Conservation (phyloP, 2,888 invertebrate genomes). For the Gortyna flavago region DNA sequence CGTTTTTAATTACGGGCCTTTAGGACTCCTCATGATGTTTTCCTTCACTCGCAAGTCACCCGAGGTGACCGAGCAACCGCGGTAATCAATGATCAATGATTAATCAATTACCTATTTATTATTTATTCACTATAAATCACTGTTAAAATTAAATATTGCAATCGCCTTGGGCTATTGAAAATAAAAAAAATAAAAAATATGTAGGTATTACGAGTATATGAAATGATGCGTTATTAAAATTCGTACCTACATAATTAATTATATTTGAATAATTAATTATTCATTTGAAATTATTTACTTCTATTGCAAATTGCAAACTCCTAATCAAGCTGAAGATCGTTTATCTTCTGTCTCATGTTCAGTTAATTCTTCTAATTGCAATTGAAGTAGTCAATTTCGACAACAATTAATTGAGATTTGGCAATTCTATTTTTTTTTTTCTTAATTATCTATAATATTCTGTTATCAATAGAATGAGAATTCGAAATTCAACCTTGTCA, state of each 20-base stretch:
- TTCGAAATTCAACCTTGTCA: constrained; percentile 34
- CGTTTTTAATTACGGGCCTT: not conserved
- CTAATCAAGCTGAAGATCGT: not conserved
- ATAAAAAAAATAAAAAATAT: too few species aligned
- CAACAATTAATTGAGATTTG: not conserved
- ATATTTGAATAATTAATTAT: constrained; percentile 9
- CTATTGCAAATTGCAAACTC: constrained; percentile 9
- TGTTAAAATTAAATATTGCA: constrained; percentile 17
- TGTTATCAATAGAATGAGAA: constrained; percentile 23
- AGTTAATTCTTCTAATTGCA: not conserved
- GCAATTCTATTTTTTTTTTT: not conserved
- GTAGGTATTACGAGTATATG: too few species aligned
- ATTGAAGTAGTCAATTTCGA: too few species aligned
- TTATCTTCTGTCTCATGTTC: not conserved
- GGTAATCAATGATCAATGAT: not conserved
- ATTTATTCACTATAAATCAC: constrained; percentile 49
- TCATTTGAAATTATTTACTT: constrained; percentile 2
- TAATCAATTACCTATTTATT: constrained; percentile 4
- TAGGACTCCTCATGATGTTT: not conserved
- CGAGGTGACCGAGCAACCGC: not conserved
- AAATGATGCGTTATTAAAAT: constrained; percentile 31
- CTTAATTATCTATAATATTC: constrained; percentile 2
- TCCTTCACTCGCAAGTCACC: not conserved
- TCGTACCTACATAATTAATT: constrained; percentile 37
- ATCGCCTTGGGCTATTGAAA: constrained; percentile 54